Percentiles rank a stretch among this genome's conserved stretches.
phyloP scores from a whole-genome alignment of 2,113 vertebrate species.

The Atrichornis clamosus region DNA sequence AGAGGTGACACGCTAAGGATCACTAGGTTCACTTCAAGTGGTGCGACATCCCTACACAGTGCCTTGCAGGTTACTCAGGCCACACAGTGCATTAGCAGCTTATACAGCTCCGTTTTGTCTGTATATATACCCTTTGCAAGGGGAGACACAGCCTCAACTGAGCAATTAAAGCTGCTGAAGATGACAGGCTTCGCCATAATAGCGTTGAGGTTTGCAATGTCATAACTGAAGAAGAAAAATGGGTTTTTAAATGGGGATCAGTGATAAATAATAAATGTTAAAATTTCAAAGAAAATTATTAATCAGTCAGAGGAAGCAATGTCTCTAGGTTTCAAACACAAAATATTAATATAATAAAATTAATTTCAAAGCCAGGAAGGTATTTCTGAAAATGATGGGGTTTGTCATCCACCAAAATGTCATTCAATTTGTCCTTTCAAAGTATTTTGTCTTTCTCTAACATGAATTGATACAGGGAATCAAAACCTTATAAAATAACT shows the following conservation, averaged over 20 bases:
- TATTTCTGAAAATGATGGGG: background rate
- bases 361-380: background rate
- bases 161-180: background rate
- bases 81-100: background rate
- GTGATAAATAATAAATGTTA: constrained; percentile 31
- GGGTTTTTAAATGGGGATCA: background rate
- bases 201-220: background rate
- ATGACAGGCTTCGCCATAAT: background rate
- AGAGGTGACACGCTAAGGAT: background rate
- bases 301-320: background rate
- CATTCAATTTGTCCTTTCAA: background rate
- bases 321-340: background rate
- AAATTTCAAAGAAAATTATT: constrained; percentile 27
- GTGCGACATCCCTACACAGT: background rate
- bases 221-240: background rate
- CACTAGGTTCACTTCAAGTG: background rate
- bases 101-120: background rate
- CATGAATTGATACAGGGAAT: background rate
- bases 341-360: background rate
- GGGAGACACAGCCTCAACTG: background rate
- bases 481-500: background rate
- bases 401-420: background rate
- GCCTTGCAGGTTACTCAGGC: background rate
- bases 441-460: background rate
- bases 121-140: background rate